Conservation (phyloP, 2,113 vertebrate species). For the Corvus moneduloides region DNA sequence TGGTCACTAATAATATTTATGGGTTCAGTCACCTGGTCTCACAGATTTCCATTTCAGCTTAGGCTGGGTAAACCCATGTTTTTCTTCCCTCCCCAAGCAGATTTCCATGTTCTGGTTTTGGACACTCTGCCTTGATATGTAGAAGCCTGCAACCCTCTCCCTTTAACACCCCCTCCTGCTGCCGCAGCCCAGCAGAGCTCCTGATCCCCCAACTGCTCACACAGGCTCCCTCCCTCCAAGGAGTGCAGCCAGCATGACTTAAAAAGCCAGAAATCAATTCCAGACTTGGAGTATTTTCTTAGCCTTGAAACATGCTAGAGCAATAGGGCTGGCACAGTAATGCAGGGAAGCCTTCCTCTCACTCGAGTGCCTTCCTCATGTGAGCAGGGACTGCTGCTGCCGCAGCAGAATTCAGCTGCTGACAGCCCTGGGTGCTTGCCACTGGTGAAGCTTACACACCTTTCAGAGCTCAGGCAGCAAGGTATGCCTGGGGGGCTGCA, state of each 20-base stretch:
- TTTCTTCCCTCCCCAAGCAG: not conserved
- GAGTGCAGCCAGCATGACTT: rapidly evolving
- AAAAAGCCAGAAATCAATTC: not conserved
- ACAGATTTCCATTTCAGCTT: not conserved
- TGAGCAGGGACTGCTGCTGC: not conserved
- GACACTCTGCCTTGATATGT: not conserved
- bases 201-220: not conserved
- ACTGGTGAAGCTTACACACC: rapidly evolving
- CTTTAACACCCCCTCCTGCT: rapidly evolving
- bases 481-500: not conserved
- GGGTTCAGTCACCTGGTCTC: not conserved
- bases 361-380: rapidly evolving
- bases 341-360: not conserved
- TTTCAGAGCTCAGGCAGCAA: not conserved
- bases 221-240: not conserved
- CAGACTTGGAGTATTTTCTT: not conserved
- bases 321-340: not conserved
- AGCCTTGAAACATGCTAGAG: not conserved
- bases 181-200: not conserved
- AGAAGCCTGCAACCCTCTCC: not conserved
- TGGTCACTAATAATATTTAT: not conserved
- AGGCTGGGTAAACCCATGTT: not conserved
- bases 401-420: not conserved
- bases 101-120: not conserved
- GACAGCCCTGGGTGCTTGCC: rapidly evolving